phyloP scores from a whole-genome alignment of 2,888 invertebrate genomes.

The Dasysyrphus albostriatus region DNA sequence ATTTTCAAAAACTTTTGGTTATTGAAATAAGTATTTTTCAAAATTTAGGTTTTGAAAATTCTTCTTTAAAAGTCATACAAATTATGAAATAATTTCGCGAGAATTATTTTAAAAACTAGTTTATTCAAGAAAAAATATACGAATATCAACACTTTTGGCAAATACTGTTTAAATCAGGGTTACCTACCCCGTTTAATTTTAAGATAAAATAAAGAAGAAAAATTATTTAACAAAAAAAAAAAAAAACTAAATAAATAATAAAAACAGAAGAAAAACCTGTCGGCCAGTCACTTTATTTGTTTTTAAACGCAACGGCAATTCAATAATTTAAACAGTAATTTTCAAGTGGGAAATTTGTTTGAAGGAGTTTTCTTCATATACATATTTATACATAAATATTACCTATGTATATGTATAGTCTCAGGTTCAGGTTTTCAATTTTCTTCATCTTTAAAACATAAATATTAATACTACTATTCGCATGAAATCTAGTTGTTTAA shows the following conservation, averaged over 20 bases:
- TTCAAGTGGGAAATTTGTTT: constrained; percentile 53
- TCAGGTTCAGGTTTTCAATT: constrained; percentile 32
- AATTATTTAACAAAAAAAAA: not conserved
- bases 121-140: too few relatives aligned
- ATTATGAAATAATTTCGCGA: too few relatives aligned
- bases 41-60: too few relatives aligned
- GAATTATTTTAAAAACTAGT: too few relatives aligned
- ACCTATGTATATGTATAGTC: too few relatives aligned
- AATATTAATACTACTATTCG: constrained; percentile 5
- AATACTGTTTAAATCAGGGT: constrained; percentile 37
- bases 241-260: constrained; percentile 1
- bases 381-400: too few relatives aligned
- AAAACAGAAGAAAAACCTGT: constrained; percentile 54
- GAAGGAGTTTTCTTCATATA: constrained; percentile 42
- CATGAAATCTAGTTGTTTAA: constrained; percentile 33
- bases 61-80: too few relatives aligned
- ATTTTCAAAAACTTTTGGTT: too few relatives aligned
- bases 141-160: not conserved
- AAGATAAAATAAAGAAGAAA: not conserved
- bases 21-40: too few relatives aligned
- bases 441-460: constrained; percentile 38
- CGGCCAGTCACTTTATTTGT: constrained; percentile 64
- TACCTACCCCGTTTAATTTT: constrained; percentile 40
- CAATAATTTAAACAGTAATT: constrained; percentile 64
- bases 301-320: constrained; percentile 66